Evolutionary conservation across 2,888 invertebrate genomes (phyloP).

Genomic region (Chymomyza fuscimana): DNA sequence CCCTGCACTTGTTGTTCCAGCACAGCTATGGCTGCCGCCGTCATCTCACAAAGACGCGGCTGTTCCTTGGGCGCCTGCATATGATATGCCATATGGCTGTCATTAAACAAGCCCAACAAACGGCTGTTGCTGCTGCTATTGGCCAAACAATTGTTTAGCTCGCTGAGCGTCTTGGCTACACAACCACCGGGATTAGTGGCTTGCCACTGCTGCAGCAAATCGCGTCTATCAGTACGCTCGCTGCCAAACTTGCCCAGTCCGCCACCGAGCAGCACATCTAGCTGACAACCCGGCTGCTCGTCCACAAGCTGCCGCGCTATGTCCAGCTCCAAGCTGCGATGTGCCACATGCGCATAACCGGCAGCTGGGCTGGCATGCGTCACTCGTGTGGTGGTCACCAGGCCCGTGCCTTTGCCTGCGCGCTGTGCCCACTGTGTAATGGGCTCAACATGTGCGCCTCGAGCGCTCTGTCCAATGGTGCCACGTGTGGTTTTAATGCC

Average conservation of each 20-base stretch:
- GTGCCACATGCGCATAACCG: constrained; percentile 83
- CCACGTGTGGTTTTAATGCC: constrained; percentile 87
- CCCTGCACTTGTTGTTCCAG: constrained; percentile 82
- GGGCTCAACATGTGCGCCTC: constrained; percentile 84
- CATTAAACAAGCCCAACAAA: constrained; percentile 80
- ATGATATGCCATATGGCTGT: constrained; percentile 82
- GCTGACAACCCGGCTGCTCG: constrained; percentile 84
- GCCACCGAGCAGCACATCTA: constrained; percentile 89
- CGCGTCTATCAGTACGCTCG: constrained; percentile 57
- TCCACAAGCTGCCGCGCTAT: constrained; percentile 87
- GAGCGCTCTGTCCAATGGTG: constrained; percentile 86
- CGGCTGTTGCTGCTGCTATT: background rate
- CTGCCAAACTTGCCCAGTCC: constrained; percentile 85
- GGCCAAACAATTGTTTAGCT: constrained; percentile 79
- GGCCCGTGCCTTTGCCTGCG: constrained; percentile 82
- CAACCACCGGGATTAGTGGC: constrained; percentile 80
- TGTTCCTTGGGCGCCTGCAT: constrained; percentile 79
- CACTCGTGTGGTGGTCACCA: constrained; percentile 89
- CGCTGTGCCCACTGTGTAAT: constrained; percentile 85
- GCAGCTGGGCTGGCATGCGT: constrained; percentile 90
- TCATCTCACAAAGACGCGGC: constrained; percentile 86
- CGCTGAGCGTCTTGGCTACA: constrained; percentile 83
- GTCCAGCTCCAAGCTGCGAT: constrained; percentile 86
- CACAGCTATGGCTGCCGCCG: constrained; percentile 83
- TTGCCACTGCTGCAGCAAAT: constrained; percentile 79